A percentile compares a stretch with the other conserved stretches of the same genome.
phyloP scores from a whole-genome alignment of 2,113 vertebrate species.

The Hiodon alosoides region DNA sequence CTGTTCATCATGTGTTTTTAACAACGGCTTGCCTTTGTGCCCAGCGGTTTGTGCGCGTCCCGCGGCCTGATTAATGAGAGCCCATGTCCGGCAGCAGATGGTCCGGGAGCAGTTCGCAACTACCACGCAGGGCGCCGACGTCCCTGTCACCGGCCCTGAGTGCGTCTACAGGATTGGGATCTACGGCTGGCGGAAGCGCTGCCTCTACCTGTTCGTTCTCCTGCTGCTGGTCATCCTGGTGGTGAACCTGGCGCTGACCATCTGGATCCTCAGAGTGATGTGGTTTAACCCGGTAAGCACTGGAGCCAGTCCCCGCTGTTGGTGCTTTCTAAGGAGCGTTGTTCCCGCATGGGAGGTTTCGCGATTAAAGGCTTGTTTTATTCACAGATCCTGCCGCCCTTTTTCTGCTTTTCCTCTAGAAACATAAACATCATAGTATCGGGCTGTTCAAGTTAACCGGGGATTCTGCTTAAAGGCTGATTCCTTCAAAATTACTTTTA shows the following conservation, averaged over 20 bases:
- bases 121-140: constrained; percentile 67
- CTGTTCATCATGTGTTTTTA: no score
- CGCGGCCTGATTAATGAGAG: no score
- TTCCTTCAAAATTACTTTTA: no score
- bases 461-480: no score
- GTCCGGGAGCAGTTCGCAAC: constrained; percentile 83
- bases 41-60: no score
- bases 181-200: constrained; percentile 97
- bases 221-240: constrained; percentile 83
- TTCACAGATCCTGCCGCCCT: no score
- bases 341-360: neutral
- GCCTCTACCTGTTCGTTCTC: constrained; percentile 91
- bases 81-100: constrained; percentile 65
- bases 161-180: constrained; percentile 86
- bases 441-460: no score
- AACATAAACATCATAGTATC: no score
- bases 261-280: constrained; percentile 97
- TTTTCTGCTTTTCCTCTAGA: no score
- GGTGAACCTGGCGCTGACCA: constrained; percentile 87
- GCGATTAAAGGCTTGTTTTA: neutral
- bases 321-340: neutral
- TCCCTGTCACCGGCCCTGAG: constrained; percentile 66
- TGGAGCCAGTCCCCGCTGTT: neutral
- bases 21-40: no score
- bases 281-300: constrained; percentile 88